Base-by-base conservation (phyloP, 2,113 vertebrate species). In the Brienomyrus brachyistius region DNA sequence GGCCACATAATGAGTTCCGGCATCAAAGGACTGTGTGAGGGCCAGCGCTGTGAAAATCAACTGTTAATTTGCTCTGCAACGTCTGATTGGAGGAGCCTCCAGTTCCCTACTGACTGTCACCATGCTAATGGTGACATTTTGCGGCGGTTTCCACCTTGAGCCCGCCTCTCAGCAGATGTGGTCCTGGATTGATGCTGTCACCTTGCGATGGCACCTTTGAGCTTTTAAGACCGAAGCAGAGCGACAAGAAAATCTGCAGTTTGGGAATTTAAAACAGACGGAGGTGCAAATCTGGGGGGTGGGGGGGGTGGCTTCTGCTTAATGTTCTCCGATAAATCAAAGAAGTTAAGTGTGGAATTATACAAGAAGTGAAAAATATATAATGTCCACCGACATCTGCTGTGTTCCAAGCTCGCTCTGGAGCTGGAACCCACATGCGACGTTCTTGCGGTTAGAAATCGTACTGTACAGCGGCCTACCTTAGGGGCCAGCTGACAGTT, bases 261-360 rank as follows among this genome's bases (percentile, higher is more conserved):
- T 88, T 94, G 94, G 94, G 93, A 94, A 94, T 93, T 93, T 90
- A 62, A 91, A 95, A 92, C 94, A 95, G 94, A 95, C 92, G 92
- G 94, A 90, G 91, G 92, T 94, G 92, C 93, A 92, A 94, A 92
- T 91, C 93, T 93, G 92, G 92, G 91, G 59, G 15, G 51, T 52
- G 80, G 51, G 27, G 48, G 8, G 19, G 62, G 51, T 45, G 40
- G 54, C 48, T 93, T 90, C 80, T 77, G 90, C 92, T 91, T 89
- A 91, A 82, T 91, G 92, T 88, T 83, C 54, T 43, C 90, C 87
- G 86, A 94, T 95, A 94, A 95, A 94, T 96, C 92, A 91, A 94
- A 94, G 92, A 92, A 91, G 95, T 94, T 92, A 92, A 92, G 91
- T 91, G 91, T 86, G 92, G 91, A 90, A 88, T 92, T 51, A 90